Percentiles rank a stretch among this genome's conserved stretches.
Conservation (phyloP, 2,797 vertebrate genomes). For the Acomys russatus region DNA sequence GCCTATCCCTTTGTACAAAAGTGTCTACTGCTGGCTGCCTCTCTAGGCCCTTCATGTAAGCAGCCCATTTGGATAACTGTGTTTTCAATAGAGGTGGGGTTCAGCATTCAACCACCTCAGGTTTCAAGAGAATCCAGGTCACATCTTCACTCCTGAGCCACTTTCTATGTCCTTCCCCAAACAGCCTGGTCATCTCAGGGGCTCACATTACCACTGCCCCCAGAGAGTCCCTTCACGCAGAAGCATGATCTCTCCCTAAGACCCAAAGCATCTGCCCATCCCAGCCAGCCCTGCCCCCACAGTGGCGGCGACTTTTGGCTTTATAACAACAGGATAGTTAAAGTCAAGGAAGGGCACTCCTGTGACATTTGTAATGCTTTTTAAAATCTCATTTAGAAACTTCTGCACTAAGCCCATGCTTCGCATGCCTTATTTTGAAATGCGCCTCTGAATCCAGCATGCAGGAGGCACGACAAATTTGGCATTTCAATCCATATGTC, state of each 20-base stretch:
- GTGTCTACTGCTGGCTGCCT: background rate
- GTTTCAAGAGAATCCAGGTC: background rate
- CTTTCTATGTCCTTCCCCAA: background rate
- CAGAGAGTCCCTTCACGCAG: background rate
- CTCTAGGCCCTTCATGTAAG: background rate
- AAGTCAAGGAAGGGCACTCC: constrained; percentile 38
- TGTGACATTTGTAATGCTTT: constrained; percentile 58
- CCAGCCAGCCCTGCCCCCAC: background rate
- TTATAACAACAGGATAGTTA: background rate
- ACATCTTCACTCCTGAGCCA: background rate
- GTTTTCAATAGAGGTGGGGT: constrained; percentile 43
- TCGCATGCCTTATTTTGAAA: constrained; percentile 42
- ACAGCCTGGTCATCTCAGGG: background rate
- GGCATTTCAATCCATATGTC: constrained; percentile 83
- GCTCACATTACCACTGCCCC: background rate
- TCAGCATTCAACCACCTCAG: background rate
- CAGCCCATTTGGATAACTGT: constrained; percentile 39
- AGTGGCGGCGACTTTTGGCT: no score
- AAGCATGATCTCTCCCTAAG: background rate
- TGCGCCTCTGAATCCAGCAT: constrained; percentile 61
- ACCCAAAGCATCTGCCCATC: background rate
- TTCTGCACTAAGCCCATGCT: constrained; percentile 64
- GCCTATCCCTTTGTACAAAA: background rate
- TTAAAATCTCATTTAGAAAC: background rate
- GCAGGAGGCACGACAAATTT: constrained; percentile 73